phyloP scores from a whole-genome alignment of 2,888 invertebrate genomes.

The Conus canariensis region DNA sequence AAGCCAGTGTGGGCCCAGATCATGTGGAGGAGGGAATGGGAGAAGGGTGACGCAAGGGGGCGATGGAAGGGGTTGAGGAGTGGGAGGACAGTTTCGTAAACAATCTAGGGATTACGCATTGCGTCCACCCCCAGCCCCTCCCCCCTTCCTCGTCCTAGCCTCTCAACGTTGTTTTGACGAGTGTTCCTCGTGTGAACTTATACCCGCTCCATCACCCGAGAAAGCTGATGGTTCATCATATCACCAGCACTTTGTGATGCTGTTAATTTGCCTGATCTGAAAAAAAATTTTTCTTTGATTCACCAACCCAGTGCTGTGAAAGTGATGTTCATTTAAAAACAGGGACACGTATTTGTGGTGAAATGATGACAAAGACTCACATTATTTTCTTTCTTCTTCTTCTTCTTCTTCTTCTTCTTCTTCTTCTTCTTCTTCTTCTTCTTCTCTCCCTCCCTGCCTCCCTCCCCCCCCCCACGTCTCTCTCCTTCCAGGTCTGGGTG shows the following conservation, averaged over 20 bases:
- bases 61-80: background rate
- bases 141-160: too few relatives aligned
- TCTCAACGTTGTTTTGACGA: too few relatives aligned
- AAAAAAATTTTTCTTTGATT: too few relatives aligned
- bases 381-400: background rate
- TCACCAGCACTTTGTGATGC: too few relatives aligned
- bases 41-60: too few relatives aligned
- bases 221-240: too few relatives aligned
- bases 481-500: background rate
- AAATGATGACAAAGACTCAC: background rate
- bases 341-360: background rate
- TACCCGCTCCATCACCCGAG: too few relatives aligned
- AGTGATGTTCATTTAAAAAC: background rate
- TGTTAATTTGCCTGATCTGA: too few relatives aligned
- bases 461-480: background rate
- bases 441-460: slow-evolving; percentile 3
- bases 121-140: too few relatives aligned
- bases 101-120: too few relatives aligned
- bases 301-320: background rate
- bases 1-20: background rate
- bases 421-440: slow-evolving; percentile 25
- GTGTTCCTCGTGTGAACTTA: too few relatives aligned
- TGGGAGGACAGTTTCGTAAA: background rate
- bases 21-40: too few relatives aligned
- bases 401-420: slow-evolving; percentile 19